Evolutionary conservation across 2,797 vertebrate species (phyloP).

Genomic region (Melanogrammus aeglefinus): DNA sequence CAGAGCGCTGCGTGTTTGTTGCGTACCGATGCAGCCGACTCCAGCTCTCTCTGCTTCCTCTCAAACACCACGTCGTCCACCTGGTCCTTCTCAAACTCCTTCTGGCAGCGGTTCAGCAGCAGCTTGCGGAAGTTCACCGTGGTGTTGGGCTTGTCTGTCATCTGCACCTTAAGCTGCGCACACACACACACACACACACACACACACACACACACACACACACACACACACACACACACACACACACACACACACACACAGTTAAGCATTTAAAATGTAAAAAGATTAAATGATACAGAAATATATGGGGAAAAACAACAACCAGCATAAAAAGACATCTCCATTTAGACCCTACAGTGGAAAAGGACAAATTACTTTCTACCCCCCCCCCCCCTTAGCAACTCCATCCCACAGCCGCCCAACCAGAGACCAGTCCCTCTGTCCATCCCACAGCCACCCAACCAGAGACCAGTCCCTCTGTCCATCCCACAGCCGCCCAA

Average conservation of each 20-base stretch:
- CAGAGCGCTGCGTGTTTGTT: background rate
- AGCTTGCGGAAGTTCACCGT: constrained; percentile 95
- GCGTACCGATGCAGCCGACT: constrained; percentile 84
- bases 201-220: background rate
- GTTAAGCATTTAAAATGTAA: background rate
- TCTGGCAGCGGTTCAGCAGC: constrained; percentile 96
- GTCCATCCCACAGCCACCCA: too few species aligned
- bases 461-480: too few species aligned
- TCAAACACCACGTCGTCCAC: constrained; percentile 95
- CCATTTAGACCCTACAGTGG: background rate
- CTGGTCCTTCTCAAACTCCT: constrained; percentile 98
- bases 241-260: too few species aligned
- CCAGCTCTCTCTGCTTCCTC: constrained; percentile 95
- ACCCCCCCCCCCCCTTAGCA: too few species aligned
- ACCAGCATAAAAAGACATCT: background rate
- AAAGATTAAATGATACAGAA: too few species aligned
- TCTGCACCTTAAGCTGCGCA: constrained; percentile 88
- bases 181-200: background rate
- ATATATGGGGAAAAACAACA: too few species aligned
- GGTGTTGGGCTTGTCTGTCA: constrained; percentile 91
- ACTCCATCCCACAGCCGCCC: background rate
- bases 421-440: too few species aligned
- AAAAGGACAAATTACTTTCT: too few species aligned
- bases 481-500: too few species aligned
- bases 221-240: background rate